These are phyloP conservation scores for Vombatus ursinus DNA, from an alignment of 2,113 vertebrate species.

Conservation along the genomic window DNA sequence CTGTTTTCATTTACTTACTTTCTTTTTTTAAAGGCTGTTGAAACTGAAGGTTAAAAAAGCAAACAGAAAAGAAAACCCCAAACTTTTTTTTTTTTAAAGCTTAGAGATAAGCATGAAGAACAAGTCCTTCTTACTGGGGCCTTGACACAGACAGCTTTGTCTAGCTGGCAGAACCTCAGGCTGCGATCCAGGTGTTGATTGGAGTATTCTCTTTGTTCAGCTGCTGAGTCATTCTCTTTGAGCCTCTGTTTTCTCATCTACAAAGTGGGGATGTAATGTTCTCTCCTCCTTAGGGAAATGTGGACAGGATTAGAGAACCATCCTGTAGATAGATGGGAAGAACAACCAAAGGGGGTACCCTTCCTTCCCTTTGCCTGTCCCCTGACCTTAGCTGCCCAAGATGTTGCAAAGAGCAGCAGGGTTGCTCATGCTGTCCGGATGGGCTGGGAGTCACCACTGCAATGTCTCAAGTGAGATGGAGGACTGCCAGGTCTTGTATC, in stretches of 20 bases:
- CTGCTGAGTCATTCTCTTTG: background rate
- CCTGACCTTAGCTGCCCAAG: background rate
- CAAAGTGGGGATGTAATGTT: background rate
- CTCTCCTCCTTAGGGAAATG: background rate
- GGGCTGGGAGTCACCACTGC: background rate
- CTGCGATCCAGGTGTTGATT: background rate
- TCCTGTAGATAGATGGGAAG: background rate
- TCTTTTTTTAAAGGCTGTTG: constrained; percentile 58
- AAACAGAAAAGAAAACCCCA: constrained; percentile 38
- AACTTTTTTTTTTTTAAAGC: constrained; percentile 37
- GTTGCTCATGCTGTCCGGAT: background rate
- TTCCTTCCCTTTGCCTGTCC: background rate
- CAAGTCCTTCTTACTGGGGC: constrained; percentile 41
- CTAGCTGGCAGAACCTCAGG: background rate
- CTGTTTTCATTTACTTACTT: constrained; percentile 39
- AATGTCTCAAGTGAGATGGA: background rate
- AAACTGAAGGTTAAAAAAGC: constrained; percentile 64
- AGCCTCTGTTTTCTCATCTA: constrained; percentile 10
- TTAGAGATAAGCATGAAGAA: constrained; percentile 63
- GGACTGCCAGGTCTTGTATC: background rate
- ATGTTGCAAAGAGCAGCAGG: background rate
- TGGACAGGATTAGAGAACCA: background rate
- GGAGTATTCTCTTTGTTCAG: background rate
- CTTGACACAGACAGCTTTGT: constrained; percentile 37
- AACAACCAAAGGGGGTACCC: background rate